Percentiles rank a stretch among this genome's conserved stretches.
phyloP scores from a whole-genome alignment of 2,113 vertebrate genomes.

The Apteryx mantelli region DNA sequence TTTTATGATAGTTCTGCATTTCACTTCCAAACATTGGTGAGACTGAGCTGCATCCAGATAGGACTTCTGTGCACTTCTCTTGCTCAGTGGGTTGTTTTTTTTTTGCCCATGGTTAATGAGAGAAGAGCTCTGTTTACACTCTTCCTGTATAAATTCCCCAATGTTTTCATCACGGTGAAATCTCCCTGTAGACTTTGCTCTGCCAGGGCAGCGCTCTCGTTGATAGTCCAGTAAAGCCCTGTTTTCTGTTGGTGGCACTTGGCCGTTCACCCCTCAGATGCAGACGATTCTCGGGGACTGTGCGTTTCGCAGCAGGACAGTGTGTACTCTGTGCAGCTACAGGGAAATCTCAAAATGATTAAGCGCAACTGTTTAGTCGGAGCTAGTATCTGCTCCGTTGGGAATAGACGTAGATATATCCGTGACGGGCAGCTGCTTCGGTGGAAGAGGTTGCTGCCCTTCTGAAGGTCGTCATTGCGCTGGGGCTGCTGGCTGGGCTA shows the following conservation, averaged over 20 bases:
- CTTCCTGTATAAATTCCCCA: slow-evolving; percentile 17
- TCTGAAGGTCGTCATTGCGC: neutral
- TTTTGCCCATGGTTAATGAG: neutral
- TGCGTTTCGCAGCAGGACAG: fast-evolving
- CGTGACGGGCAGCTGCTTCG: neutral
- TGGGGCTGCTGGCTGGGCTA: neutral
- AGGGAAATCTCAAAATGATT: neutral
- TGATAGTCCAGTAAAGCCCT: neutral
- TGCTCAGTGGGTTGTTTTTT: neutral
- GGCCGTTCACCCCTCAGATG: neutral
- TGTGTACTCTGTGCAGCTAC: neutral
- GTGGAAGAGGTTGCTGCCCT: neutral
- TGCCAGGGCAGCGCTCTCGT: neutral
- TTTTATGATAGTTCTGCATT: slow-evolving; percentile 25
- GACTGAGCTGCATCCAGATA: slow-evolving; percentile 40
- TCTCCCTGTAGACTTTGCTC: neutral
- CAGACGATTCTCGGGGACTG: neutral
- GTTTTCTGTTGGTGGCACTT: neutral
- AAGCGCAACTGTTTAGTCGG: neutral
- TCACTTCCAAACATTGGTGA: slow-evolving; percentile 31
- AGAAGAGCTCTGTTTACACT: neutral
- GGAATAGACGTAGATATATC: neutral
- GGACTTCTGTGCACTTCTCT: slow-evolving; percentile 11
- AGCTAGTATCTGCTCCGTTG: neutral
- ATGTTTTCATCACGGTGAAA: neutral